Evolutionary conservation across 1,140 invertebrate genomes (phyloP).

Genomic region (Helicoverpa armigera): DNA sequence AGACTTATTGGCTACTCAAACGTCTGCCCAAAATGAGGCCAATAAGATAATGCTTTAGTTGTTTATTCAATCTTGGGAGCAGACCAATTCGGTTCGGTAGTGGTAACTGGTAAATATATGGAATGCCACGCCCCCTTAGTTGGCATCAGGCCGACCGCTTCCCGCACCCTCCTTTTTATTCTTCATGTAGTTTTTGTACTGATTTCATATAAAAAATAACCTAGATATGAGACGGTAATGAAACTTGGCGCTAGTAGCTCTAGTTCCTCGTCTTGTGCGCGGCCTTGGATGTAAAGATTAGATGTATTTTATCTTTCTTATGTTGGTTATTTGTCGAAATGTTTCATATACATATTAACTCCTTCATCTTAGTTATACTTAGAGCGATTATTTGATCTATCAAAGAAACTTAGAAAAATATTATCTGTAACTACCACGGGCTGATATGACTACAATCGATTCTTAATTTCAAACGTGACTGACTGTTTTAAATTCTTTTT

Average conservation of each 20-base stretch:
- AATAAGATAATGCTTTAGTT: slow-evolving; percentile 21
- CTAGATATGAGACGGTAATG: slow-evolving; percentile 16
- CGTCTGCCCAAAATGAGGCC: background rate
- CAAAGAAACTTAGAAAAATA: too few relatives aligned
- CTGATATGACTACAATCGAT: too few relatives aligned
- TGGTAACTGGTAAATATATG: background rate
- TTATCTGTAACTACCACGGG: too few relatives aligned
- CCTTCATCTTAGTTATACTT: too few relatives aligned
- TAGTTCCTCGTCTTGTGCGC: background rate
- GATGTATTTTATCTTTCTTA: background rate
- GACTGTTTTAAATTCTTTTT: too few relatives aligned
- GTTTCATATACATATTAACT: background rate
- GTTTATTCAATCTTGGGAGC: slow-evolving; percentile 15
- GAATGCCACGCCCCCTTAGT: slow-evolving; percentile 28
- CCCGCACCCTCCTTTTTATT: slow-evolving; percentile 20
- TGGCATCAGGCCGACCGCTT: slow-evolving; percentile 27
- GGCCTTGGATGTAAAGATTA: slow-evolving; percentile 8
- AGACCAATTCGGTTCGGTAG: slow-evolving; percentile 11
- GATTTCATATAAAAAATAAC: slow-evolving; percentile 26
- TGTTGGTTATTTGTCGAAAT: slow-evolving; percentile 11
- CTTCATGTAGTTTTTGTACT: slow-evolving; percentile 27
- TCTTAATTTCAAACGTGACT: too few relatives aligned
- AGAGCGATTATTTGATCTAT: too few relatives aligned
- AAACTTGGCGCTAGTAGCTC: background rate
- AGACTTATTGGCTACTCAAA: background rate